Percentiles rank a stretch among this genome's conserved stretches.
Conservation (phyloP, 2,113 vertebrate species). For the Origma solitaria region DNA sequence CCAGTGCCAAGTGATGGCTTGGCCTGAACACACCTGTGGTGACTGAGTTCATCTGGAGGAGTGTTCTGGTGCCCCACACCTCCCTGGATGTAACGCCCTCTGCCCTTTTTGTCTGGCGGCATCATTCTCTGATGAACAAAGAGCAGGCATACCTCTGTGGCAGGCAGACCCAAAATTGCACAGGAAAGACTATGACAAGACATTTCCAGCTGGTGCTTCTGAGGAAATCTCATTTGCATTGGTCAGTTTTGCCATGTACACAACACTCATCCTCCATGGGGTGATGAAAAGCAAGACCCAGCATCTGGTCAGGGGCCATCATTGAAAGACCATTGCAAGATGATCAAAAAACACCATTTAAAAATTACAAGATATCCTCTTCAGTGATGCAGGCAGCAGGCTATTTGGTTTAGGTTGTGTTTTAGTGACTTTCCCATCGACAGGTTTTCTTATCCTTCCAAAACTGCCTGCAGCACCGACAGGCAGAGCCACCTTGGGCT, state of each 20-base stretch:
- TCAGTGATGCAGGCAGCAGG: neutral
- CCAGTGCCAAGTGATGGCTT: neutral
- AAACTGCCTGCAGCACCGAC: neutral
- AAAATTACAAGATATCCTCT: neutral
- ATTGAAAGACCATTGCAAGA: neutral
- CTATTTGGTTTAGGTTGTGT: neutral
- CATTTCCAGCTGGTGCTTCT: neutral
- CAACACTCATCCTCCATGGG: neutral
- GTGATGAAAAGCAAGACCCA: neutral
- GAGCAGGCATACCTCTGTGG: neutral
- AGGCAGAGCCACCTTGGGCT: neutral
- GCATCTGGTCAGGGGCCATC: rapidly evolving
- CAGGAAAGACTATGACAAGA: neutral
- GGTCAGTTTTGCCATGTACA: neutral
- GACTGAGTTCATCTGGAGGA: neutral
- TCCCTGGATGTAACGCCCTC: neutral
- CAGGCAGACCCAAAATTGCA: neutral
- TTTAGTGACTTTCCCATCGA: neutral
- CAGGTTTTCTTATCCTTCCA: neutral
- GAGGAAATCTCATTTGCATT: neutral
- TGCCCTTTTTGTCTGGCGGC: neutral
- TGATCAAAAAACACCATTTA: neutral
- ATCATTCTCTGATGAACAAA: neutral
- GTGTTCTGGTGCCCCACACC: neutral
- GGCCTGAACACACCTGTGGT: neutral